Evolutionary conservation across 64 coral and sea anemone species (phyloP).

Genomic region (Actinia tenebrosa): DNA sequence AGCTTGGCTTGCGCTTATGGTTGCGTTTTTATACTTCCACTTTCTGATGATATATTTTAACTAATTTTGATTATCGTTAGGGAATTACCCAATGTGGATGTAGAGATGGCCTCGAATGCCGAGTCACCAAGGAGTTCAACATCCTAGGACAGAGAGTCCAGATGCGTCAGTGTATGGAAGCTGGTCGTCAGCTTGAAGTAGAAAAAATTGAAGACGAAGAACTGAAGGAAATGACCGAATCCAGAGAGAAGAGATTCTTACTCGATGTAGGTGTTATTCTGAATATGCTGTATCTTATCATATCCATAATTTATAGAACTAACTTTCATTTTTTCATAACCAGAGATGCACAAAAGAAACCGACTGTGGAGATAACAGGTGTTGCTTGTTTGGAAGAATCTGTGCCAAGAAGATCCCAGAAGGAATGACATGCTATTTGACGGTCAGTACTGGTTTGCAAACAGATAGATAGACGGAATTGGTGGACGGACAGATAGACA

Average conservation of each 20-base stretch:
- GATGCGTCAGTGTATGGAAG: constrained; percentile 61
- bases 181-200: neutral
- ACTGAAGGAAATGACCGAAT: constrained; percentile 16
- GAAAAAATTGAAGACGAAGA: constrained; percentile 44
- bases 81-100: constrained; percentile 55
- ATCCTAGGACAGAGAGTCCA: constrained; percentile 34
- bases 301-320: neutral
- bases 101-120: constrained; percentile 56
- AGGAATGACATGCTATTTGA: constrained; percentile 49
- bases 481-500: neutral
- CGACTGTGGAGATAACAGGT: constrained; percentile 58
- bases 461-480: no score
- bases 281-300: neutral
- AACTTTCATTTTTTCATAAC: neutral
- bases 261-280: constrained; percentile 15
- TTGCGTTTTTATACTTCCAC: no score
- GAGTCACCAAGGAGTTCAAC: constrained; percentile 48
- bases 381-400: constrained; percentile 53
- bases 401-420: constrained; percentile 44
- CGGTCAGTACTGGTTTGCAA: constrained; percentile 15
- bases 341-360: constrained; percentile 49
- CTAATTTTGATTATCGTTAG: constrained; percentile 1
- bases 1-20: no score
- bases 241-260: constrained; percentile 35
- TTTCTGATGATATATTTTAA: neutral